A percentile compares a stretch with the other conserved stretches of the same genome.
These are phyloP conservation scores for Formica selysi DNA, from an alignment of 1,140 invertebrate species.

Conservation along the genomic window DNA sequence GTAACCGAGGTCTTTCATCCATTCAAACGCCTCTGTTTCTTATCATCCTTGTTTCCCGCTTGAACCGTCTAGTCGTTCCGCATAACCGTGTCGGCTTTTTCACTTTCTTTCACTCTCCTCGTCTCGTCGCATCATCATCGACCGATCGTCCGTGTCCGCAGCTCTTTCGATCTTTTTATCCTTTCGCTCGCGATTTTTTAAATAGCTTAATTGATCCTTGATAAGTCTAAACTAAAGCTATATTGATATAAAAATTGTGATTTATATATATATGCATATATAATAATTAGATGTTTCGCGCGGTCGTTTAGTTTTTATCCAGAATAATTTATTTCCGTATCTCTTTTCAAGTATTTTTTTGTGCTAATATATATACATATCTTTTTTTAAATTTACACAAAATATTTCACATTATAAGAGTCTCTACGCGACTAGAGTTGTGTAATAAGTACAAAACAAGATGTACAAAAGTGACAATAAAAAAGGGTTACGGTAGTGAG, in stretches of 20 bases:
- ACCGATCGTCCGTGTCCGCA: not conserved
- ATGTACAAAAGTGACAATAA: not conserved
- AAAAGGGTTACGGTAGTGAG: not conserved
- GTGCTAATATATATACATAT: no score
- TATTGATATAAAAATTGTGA: no score
- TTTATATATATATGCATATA: no score
- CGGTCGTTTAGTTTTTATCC: no score
- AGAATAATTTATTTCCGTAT: no score
- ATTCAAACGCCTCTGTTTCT: slow-evolving; percentile 59
- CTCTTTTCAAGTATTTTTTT: no score
- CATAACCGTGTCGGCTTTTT: slow-evolving; percentile 61
- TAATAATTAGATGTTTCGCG: no score
- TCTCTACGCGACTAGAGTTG: not conserved
- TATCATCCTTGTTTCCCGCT: slow-evolving; percentile 30
- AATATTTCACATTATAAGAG: no score
- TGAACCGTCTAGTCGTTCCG: not conserved
- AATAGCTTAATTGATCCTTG: not conserved
- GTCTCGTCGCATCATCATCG: not conserved
- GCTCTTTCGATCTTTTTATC: not conserved
- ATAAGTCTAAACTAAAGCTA: no score
- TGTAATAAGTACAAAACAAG: not conserved
- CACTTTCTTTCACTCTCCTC: slow-evolving; percentile 71
- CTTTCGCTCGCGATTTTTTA: not conserved
- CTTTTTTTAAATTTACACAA: not conserved
- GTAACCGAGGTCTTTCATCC: slow-evolving; percentile 69